Base-by-base conservation (phyloP, 1,140 invertebrate species). In the Stegodyphus dumicola region DNA sequence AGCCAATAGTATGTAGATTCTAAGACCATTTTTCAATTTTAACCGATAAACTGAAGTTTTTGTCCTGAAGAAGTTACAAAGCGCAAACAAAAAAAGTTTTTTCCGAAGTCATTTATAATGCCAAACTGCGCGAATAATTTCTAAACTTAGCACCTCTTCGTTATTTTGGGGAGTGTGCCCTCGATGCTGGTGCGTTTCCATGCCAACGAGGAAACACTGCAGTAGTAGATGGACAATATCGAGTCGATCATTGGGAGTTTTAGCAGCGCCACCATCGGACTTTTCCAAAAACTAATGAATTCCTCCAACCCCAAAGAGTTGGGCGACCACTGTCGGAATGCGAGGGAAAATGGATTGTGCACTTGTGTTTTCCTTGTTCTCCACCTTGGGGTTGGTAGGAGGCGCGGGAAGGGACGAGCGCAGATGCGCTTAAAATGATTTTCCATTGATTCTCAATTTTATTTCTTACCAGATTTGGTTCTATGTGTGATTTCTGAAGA, bases 151-250 rank as follows among this genome's bases (percentile, higher is more conserved):
- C 6, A 53, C 53, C 71, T 13, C 53, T 67, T 71, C 71, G 33
- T 70, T 79, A 79, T 79, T 79, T 79, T 83, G 71, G 70, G 56
- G 69, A 67, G 80, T 83, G 80, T 83, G 80, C 49, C 80, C 80
- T 67, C 80, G 80, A 83, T 81, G 78, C 78, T 69, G 69, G 69
- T 81, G 54, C 60, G 80, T 83, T 54, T 10, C 80, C 17, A 83
- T 83, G 80, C 11, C 60, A 51, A 83, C 80, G 80, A 33, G 60
- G 80, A 83, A 83, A 83, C 80, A 83, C 80, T 83, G 80, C 80
- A 83, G 80, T 83, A 83, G 80, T 83, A 83, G 80, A 83, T 83
- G 73, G 80, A 83, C 80, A 75, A 75, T 83, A 83, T 83, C 71
- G 80, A 83, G 80, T 83, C 80, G 80, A 83, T 83, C 80, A 83